Conservation (phyloP, 2,888 invertebrate genomes). For the Ichneumoninae sp. region DNA sequence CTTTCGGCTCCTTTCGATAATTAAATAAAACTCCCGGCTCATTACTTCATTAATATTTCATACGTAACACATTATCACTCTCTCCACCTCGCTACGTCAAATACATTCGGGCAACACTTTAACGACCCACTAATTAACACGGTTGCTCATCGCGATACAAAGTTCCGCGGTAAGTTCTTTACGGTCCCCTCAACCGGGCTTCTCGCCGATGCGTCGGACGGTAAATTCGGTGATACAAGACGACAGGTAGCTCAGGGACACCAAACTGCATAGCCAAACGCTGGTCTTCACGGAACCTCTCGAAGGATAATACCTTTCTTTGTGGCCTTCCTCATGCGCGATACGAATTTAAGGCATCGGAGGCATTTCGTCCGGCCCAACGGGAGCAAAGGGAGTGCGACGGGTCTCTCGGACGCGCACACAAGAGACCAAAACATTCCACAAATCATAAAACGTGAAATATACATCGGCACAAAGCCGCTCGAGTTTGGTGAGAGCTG, state of each 20-base stretch:
- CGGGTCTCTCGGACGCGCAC: not conserved
- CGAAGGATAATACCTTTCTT: slow-evolving; percentile 31
- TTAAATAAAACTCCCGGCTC: slow-evolving; percentile 46
- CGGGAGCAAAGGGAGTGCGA: slow-evolving; percentile 18
- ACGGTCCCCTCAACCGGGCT: slow-evolving; percentile 1
- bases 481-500: slow-evolving; percentile 61
- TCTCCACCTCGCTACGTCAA: slow-evolving; percentile 6
- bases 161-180: slow-evolving; percentile 19
- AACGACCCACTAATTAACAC: slow-evolving; percentile 51
- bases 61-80: slow-evolving; percentile 19
- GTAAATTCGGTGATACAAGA: not conserved
- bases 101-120: slow-evolving; percentile 32
- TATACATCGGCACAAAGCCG: slow-evolving; percentile 73
- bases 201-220: not conserved
- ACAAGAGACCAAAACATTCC: slow-evolving; percentile 70
- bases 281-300: slow-evolving; percentile 7
- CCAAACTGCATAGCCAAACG: not conserved
- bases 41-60: slow-evolving; percentile 48
- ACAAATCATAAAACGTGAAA: slow-evolving; percentile 82
- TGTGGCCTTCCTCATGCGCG: slow-evolving; percentile 19
- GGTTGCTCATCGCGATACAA: slow-evolving; percentile 40
- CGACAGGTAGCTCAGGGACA: not conserved
- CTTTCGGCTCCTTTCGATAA: slow-evolving; percentile 35
- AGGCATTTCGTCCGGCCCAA: slow-evolving; percentile 29
- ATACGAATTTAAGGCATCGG: slow-evolving; percentile 30